Base-by-base conservation (phyloP, 2,113 vertebrate genomes). In the Desmodus rotundus region DNA sequence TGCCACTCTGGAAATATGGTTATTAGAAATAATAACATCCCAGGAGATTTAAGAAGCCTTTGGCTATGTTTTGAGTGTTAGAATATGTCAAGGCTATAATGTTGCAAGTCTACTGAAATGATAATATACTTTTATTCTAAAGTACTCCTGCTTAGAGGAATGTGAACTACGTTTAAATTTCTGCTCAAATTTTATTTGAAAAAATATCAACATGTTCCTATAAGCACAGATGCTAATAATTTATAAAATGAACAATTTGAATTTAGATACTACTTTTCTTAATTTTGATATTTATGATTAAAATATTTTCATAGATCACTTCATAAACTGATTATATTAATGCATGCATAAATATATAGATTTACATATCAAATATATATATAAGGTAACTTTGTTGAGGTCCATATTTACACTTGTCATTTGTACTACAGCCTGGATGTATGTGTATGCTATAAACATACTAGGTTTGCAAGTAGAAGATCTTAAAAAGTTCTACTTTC, bases 21-120 rank as follows among this genome's bases (percentile, higher is more conserved):
- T 95, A 63, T 92, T 92, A 89, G 93, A 84, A 97, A 96, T 96
- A 96, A 92, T 89, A 96, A 93, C 70, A n/a, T 93, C 94, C 87
- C 84, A 24, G 31, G 70, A 26, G 80, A 92, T 76, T 74, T 84
- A 63, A 89, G 38, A 89, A 84, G 91, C 80, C 63, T 28, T 73
- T 31, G 20, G 58, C 65, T 87, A 88, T 93, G 36, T 88, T 90
- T 89, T 68, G 70, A 77, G 87, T 91, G 43, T 70, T 70, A 52
- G 83, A 89, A 76, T 95, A 70, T 74, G 74, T 96, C 82, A 93
- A 83, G 83, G 73, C 67, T 80, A 89, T 87, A 83, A 70, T 89
- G n/a, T 43, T 89, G 26, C 54, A 43, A 76, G 38, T 38, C n/a
- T 96, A 84, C 36, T 84, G 31, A 91, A 73, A 63, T 63, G 76